Base-by-base conservation (phyloP, 1,140 invertebrate genomes). In the Zaprionus ghesquierei region DNA sequence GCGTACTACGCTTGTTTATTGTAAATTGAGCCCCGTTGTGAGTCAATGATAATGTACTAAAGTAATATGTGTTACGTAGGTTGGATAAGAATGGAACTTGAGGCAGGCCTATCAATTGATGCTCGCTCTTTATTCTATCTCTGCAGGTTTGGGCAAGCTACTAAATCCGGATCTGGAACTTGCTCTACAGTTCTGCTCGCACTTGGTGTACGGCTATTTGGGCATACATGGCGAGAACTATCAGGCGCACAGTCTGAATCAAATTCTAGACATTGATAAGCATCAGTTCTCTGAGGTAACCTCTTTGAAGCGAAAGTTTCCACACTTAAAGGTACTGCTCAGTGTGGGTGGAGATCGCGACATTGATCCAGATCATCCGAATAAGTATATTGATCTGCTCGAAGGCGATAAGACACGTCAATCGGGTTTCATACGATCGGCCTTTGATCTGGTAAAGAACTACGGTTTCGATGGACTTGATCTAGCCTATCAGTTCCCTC, bases 121-220 rank as follows among this genome's bases (percentile, higher is more conserved):
- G 8, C 3, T 20, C 41, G 20, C 9, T 46, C 15, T 12, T 3
- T 9, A 4, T 9, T 10, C 18, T 20, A 8, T 10, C 38, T 27
- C 12, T 64, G 9, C 60, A 97, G 96, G 96, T 78, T 93, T 95
- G 85, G 96, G 95, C 38, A 96, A 96, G 82, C 96, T 97, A 85
- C 94, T 95, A 70, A 93, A 96, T 0, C 92, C 94, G 10, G 96
- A 98, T 85, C 90, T 98, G 60, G 95, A 96, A 61, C 93, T 95
- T 5, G 95, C 95, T 0, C 87, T 96, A 2, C 93, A 95, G 10
- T 95, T 96, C 85, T 98, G 97, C 92, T 96, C 96, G 0, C 97
- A 98, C 92, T 91, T 98, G 61, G 93, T 98, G 18, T 98, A 98
- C 87, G 96, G 97, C 31, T 98, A 96, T 90, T 96, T 96, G 22